A percentile compares a stretch with the other conserved stretches of the same genome.
phyloP scores from a whole-genome alignment of 2,113 vertebrate species.

The Ceuthmochares aereus region DNA sequence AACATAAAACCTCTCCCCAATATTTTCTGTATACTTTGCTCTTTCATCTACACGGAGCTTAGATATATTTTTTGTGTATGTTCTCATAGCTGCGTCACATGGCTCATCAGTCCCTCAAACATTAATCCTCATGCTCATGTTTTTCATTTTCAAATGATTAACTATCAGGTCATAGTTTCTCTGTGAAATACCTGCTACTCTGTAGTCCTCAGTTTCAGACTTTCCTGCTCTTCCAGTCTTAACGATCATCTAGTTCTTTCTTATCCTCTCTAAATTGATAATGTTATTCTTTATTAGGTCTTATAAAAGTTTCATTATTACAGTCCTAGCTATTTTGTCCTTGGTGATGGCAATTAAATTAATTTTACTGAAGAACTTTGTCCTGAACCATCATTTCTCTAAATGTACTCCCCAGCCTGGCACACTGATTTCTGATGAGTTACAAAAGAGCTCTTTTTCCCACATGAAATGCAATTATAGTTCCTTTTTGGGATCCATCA shows the following conservation, averaged over 20 bases:
- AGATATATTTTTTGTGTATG: not conserved
- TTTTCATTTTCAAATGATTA: not conserved
- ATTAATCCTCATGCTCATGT: not conserved
- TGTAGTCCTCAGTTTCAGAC: not conserved
- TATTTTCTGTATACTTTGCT: not conserved
- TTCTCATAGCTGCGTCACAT: not conserved
- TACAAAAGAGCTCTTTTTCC: not conserved
- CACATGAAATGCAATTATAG: not conserved
- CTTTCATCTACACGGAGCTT: not conserved
- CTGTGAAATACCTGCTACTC: not conserved
- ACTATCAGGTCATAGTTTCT: not conserved
- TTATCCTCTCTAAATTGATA: not conserved
- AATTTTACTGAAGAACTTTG: constrained; percentile 24
- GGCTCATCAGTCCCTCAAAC: not conserved
- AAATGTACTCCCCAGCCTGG: not conserved
- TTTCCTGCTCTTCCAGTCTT: not conserved
- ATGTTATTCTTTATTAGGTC: not conserved
- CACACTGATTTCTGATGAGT: not conserved
- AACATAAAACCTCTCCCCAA: not conserved
- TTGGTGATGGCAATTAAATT: not conserved
- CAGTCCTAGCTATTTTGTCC: not conserved
- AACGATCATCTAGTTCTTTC: not conserved
- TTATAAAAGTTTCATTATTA: constrained; percentile 15
- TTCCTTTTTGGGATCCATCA: not conserved
- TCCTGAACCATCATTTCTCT: not conserved